Evolutionary conservation across 2,797 vertebrate genomes (phyloP).

Genomic region (Sebastes ruberrimus): DNA sequence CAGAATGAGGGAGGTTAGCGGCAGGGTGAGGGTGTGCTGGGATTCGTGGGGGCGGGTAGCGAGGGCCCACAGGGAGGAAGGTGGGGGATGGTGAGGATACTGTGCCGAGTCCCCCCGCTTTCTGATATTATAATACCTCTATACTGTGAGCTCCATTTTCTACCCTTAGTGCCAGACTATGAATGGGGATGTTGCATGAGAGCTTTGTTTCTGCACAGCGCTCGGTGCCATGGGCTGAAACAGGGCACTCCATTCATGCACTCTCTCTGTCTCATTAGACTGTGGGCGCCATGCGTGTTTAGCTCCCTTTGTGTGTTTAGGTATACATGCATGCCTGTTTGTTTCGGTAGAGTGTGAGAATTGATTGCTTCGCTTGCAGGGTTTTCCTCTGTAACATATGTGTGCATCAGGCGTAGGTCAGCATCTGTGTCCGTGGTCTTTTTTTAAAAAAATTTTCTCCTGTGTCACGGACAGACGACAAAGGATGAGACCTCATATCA

Average conservation of each 20-base stretch:
- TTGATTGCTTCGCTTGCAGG: constrained; percentile 52
- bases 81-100: constrained; percentile 55
- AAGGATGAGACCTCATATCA: constrained; percentile 16
- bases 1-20: constrained; percentile 30
- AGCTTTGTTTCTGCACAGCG: constrained; percentile 44
- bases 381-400: constrained; percentile 43
- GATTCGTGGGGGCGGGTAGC: constrained; percentile 59
- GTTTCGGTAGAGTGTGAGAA: constrained; percentile 44
- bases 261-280: constrained; percentile 56
- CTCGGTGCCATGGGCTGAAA: constrained; percentile 57
- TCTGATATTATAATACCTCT: constrained; percentile 50
- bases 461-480: not conserved
- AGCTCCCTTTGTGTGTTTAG: constrained; percentile 28
- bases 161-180: constrained; percentile 41
- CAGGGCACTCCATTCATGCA: constrained; percentile 68
- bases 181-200: constrained; percentile 60
- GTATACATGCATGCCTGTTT: constrained; percentile 20
- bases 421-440: constrained; percentile 18
- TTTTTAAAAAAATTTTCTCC: not conserved
- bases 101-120: constrained; percentile 6
- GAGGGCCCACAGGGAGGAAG: constrained; percentile 35
- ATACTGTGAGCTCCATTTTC: constrained; percentile 40
- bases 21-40: constrained; percentile 33
- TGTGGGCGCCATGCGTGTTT: constrained; percentile 34
- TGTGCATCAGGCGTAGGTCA: constrained; percentile 24